Evolutionary conservation across 2,888 invertebrate genomes (phyloP).

Genomic region (Margaritifera margaritifera): DNA sequence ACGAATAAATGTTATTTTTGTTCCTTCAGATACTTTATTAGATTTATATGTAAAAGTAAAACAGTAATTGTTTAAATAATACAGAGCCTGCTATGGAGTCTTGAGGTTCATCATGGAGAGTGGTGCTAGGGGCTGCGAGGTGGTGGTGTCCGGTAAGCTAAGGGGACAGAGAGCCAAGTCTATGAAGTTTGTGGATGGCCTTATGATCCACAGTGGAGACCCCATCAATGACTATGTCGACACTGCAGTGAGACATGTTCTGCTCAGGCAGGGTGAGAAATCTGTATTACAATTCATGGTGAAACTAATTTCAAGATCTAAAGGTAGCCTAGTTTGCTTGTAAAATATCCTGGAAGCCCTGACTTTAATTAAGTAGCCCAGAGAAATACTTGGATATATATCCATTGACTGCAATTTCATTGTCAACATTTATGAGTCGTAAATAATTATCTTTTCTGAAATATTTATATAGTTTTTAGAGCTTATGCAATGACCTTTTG

Average conservation of each 20-base stretch:
- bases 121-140: slow-evolving; percentile 97
- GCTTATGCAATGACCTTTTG: too few species aligned
- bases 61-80: slow-evolving; percentile 8
- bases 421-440: too few species aligned
- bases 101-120: slow-evolving; percentile 99
- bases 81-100: slow-evolving; percentile 97
- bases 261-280: slow-evolving; percentile 89
- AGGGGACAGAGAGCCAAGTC: slow-evolving; percentile 99
- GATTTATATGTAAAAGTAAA: too few species aligned
- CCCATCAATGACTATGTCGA: slow-evolving; percentile 99
- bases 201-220: slow-evolving; percentile 99
- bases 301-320: not conserved
- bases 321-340: not conserved
- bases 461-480: too few species aligned
- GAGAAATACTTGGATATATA: too few species aligned
- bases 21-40: too few species aligned
- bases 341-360: not conserved
- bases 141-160: slow-evolving; percentile 98
- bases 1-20: too few species aligned
- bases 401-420: too few species aligned
- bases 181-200: slow-evolving; percentile 99
- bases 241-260: slow-evolving; percentile 97
- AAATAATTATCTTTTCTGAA: too few species aligned
- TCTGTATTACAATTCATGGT: not conserved
- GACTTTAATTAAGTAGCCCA: not conserved